Conservation (phyloP, 2,797 vertebrate species). For the Sebastes hubbsi region DNA sequence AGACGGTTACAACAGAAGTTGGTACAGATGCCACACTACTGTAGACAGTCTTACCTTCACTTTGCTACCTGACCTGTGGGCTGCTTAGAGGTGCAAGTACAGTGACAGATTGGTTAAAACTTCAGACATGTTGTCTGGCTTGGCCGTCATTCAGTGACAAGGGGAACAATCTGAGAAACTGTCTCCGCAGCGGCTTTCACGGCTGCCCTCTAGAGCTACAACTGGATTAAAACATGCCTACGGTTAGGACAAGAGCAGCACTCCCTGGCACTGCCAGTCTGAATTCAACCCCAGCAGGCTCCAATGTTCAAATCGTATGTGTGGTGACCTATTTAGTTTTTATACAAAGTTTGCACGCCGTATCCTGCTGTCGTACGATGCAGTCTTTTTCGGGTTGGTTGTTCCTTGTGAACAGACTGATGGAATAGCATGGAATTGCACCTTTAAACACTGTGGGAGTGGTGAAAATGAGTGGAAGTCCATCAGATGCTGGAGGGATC, state of each 20-base stretch:
- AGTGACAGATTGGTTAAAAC: constrained; percentile 72
- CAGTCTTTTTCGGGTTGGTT: constrained; percentile 45
- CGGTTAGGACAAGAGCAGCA: constrained; percentile 35
- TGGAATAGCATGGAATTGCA: constrained; percentile 67
- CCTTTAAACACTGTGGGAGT: constrained; percentile 71
- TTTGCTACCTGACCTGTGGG: constrained; percentile 80
- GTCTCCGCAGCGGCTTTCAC: constrained; percentile 38
- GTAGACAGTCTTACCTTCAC: constrained; percentile 81
- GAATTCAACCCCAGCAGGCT: constrained; percentile 68
- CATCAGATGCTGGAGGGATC: constrained; percentile 71
- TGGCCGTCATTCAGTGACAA: constrained; percentile 25
- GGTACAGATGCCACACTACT: constrained; percentile 71
- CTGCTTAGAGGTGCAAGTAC: constrained; percentile 79
- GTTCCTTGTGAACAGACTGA: constrained; percentile 63
- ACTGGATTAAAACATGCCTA: constrained; percentile 38
- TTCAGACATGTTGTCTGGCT: constrained; percentile 50
- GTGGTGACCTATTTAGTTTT: constrained; percentile 52
- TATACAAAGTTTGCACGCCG: constrained; percentile 21
- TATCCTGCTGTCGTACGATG: constrained; percentile 33
- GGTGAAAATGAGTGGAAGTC: constrained; percentile 75
- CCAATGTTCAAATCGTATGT: constrained; percentile 62
- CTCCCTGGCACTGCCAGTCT: constrained; percentile 49
- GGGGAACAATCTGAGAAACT: constrained; percentile 43
- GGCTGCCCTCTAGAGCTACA: constrained; percentile 31
- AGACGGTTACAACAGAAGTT: constrained; percentile 71